Percentiles rank a stretch among this genome's conserved stretches.
Evolutionary conservation across 2,797 vertebrate species (phyloP).

Genomic region (Enteromius radiatus): DNA sequence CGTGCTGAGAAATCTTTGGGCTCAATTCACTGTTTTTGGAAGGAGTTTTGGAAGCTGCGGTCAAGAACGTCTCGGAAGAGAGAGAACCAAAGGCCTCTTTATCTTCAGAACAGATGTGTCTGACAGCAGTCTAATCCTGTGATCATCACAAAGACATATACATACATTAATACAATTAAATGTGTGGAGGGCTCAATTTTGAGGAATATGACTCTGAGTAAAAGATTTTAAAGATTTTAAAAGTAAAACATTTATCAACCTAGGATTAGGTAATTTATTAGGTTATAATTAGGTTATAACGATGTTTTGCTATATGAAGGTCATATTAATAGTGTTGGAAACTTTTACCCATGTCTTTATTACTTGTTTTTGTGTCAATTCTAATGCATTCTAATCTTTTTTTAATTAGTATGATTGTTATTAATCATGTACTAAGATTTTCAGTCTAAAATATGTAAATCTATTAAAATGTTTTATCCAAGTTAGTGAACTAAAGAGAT

Average conservation of each 20-base stretch:
- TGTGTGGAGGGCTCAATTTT: not conserved
- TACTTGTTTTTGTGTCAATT: no score
- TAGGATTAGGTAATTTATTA: no score
- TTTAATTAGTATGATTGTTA: no score
- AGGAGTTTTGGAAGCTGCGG: not conserved
- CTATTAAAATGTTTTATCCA: not conserved
- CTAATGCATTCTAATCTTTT: no score
- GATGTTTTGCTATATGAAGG: no score
- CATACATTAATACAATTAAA: not conserved
- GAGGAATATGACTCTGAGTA: no score
- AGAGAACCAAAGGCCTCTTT: conserved; percentile 3
- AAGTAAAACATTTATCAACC: not conserved
- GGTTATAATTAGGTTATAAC: no score
- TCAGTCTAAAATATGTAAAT: not conserved
- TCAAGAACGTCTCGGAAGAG: not conserved
- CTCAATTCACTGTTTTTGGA: conserved; percentile 5
- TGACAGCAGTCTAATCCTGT: conserved; percentile 8
- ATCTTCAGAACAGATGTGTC: not conserved
- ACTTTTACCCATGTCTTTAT: no score
- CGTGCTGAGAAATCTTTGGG: conserved; percentile 6
- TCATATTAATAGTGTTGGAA: no score
- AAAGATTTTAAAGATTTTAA: no score
- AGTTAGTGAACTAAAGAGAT: not conserved
- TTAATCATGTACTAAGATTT: no score
- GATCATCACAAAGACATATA: not conserved